Evolutionary conservation across 2,888 invertebrate species (phyloP), one percentile per base, ranked within the genome.

Genomic region (Unio delphinus): DNA sequence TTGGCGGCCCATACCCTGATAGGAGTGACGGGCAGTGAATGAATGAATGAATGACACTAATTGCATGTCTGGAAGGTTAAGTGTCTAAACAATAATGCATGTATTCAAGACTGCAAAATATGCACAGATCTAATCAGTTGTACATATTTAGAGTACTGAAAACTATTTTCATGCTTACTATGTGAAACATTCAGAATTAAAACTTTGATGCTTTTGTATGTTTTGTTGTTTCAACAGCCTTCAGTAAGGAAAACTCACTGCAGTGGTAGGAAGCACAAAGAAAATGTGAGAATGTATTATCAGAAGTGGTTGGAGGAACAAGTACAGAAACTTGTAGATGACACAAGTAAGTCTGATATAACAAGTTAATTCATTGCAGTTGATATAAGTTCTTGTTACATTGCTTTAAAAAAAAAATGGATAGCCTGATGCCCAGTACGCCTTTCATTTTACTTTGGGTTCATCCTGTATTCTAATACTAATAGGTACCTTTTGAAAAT

Each of bases 291-390:
- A 90, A 96, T 98, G 90, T 99, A 96, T 88, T 99, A 99, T 90
- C 99, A 99, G 90, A 98, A 98, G 92, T 99, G 99, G 99, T 97
- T 99, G 96, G 99, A 99, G 90, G 98, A 99, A 89, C 98, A 99
- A 91, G 99, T 99, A 0, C 99, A 99, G 89, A 95, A 97, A 91
- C 92, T 99, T 68, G 99, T 99, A 79, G 99, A 99, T 86, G 91
- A 91, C 70, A 91, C 92, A 79, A 90, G 89, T 89, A 82, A 86
- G 88, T 81, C 23, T 11, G 45, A 45, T 45, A 45, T 11, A 11
- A 11, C 8, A 11, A 45, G 45, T 11, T 45, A 11, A 45, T 45
- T 45, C 45, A 45, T 45, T 45, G 11, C 11, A 45, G 11, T 11
- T 45, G 45, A 11, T 11, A 45, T 11, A 45, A 11, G 1, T 45